Evolutionary conservation across 2,113 vertebrate species (phyloP).

Genomic region (Nansenia antarctica): DNA sequence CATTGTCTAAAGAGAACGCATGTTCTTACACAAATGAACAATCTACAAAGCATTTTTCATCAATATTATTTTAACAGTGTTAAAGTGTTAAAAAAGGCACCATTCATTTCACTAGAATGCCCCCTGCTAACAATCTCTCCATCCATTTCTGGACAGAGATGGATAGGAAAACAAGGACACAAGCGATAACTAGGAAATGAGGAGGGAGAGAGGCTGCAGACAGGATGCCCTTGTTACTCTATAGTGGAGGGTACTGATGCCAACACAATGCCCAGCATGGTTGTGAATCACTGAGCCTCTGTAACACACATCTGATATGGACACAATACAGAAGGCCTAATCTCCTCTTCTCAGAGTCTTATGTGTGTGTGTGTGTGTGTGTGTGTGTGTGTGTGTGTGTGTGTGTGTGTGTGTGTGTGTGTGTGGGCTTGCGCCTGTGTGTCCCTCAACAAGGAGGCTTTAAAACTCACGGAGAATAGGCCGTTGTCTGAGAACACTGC

Average conservation of each 20-base stretch:
- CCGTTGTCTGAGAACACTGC: constrained; percentile 46
- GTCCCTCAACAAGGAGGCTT: constrained; percentile 34
- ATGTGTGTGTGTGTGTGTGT: not conserved
- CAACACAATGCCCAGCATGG: constrained; percentile 16
- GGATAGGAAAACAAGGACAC: not conserved
- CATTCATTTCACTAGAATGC: not conserved
- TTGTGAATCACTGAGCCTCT: not conserved
- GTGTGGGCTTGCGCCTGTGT: constrained; percentile 9
- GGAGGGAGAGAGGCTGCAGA: not conserved
- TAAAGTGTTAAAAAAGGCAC: not conserved
- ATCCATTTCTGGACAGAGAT: not conserved
- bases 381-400: constrained; percentile 15
- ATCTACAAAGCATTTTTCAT: not conserved
- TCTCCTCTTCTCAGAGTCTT: constrained; percentile 30
- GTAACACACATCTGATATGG: constrained; percentile 38
- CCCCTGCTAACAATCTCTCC: not conserved
- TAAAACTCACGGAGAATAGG: constrained; percentile 42
- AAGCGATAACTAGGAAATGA: not conserved
- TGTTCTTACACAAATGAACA: not conserved
- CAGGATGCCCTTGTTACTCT: not conserved
- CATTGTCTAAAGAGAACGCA: constrained; percentile 1
- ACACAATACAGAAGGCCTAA: constrained; percentile 26
- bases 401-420: not conserved
- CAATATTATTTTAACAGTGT: no score
- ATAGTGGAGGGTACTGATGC: not conserved